Base-by-base conservation (phyloP, 2,113 vertebrate species). In the Sinosuthora webbiana region DNA sequence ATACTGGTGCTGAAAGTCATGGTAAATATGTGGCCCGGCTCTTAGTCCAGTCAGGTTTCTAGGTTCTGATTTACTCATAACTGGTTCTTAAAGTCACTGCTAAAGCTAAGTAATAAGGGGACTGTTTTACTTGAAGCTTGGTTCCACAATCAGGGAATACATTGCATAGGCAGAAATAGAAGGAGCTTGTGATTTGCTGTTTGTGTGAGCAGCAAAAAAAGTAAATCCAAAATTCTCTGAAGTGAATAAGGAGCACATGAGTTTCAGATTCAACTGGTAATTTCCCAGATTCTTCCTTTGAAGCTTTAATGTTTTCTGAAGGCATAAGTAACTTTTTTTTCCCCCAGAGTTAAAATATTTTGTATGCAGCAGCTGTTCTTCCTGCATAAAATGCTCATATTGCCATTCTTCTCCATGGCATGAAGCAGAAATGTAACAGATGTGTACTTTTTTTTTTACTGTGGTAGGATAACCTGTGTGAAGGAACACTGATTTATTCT, bases 311-410 rank as follows among this genome's bases (percentile, higher is more conserved):
- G 17, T 20, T 81, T 91, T 83, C 42, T 81, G 44, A 89, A 70
- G 53, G 35, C 44, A 63, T 70, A 39, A 90, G n/a, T 50, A 86
- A 28, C 25, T n/a, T 42, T 21, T 78, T 56, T 35, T 16, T 3
- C 0, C 3, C 7, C 7, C 8, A 3, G 27, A 59, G 22, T 67
- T 76, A 60, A 68, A 94, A 47, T 87, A 77, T 70, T 89, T 83
- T 83, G 16, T 13, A 80, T 77, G 71, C 69, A 89, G 42, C 73
- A 91, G 64, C 83, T 96, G 64, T 78, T 94, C 45, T 89, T 91
- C 18, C 59, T 78, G 19, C 47, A 78, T 78, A 83, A 74, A 70
- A 59, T 84, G 74, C 33, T 84, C 22, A 30, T 44, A 39, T 71
- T 91, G 42, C 52, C 23, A 22, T 68, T 89, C 70, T 18, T 93